Evolutionary conservation across 2,797 vertebrate species (phyloP).

Genomic region (Pangasius sanitwongsei): DNA sequence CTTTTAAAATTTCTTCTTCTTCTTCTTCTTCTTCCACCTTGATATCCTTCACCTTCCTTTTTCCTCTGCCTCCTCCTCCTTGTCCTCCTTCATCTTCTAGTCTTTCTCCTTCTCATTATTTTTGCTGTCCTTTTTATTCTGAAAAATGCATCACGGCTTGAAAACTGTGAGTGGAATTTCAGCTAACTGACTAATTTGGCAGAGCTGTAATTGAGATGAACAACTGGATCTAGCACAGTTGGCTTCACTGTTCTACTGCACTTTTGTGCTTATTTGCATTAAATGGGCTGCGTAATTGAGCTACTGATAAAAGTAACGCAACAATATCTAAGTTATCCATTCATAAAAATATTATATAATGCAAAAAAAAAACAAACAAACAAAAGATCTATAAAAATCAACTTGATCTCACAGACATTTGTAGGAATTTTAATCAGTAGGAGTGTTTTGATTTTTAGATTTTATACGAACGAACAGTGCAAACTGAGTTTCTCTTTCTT

Average conservation of each 20-base stretch:
- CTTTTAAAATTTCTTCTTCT: not conserved
- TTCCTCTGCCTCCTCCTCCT: not conserved
- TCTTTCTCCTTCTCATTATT: not conserved
- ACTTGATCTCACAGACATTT: not conserved
- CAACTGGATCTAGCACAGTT: not conserved
- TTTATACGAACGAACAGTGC: not conserved
- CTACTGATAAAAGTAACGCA: not conserved
- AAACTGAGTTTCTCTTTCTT: not conserved
- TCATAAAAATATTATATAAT: not conserved
- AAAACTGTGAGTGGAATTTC: not conserved
- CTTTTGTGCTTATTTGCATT: not conserved
- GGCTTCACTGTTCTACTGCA: not conserved
- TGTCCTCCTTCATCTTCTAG: not conserved
- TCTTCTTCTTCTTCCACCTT: not conserved
- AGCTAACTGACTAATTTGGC: conserved; percentile 2
- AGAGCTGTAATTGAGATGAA: not conserved
- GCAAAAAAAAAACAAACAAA: not conserved
- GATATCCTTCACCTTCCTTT: not conserved
- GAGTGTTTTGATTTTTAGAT: not conserved
- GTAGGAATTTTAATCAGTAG: not conserved
- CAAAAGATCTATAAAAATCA: not conserved
- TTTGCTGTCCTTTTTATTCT: not conserved
- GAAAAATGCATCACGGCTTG: not conserved
- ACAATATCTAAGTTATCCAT: not conserved
- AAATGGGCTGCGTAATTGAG: not conserved